Base-by-base conservation (phyloP, 2,888 invertebrate genomes). In the Nemotelus nigrinus region DNA sequence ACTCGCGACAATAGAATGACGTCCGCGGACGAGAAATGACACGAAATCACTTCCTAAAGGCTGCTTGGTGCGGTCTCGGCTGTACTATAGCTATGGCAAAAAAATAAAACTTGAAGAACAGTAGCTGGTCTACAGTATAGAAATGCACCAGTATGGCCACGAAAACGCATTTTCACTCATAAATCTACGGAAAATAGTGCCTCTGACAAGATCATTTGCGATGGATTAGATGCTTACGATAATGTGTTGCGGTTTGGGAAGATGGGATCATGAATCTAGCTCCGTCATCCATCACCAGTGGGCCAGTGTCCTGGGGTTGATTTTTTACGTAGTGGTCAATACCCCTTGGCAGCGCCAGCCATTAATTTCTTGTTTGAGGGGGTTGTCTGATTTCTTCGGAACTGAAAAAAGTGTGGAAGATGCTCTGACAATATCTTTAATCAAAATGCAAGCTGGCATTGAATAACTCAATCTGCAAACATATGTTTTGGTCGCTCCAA, bases 161-260 rank as follows among this genome's bases (percentile, higher is more conserved):
- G 48, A 60, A 63, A 76, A 76, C 57, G 63, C 53, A 76, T 76
- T 63, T 76, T 65, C 65, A 76, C 65, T 63, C 65, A 76, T 76
- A 76, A 76, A 76, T 76, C 43, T 55, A 39, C n/a, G 57, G 60
- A 50, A 60, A 63, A 74, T 63, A 60, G 63, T 25, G 25, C 63
- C 63, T 53, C 43, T 70, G 60, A 60, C 74, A 74, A 44, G 74
- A 74, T 74, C 74, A 48, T 60, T 72, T 74, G 39, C 48, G 41
- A 60, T 4, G 63, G 43, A 7, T 43, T 7, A 43, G 39, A 58
- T 57, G 55, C 47, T 45, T 8, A 25, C 3, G 45, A 53, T 72
- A 60, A 74, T 74, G 55, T 74, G 48, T 60, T 47, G 60, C 41
- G 39, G 60, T 63, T 48, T 60, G 3, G 58, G 70, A 43, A 47